Evolutionary conservation across 2,888 invertebrate genomes (phyloP), one percentile per base, ranked within the genome.

Genomic region (Phyllotreta cruciferae): DNA sequence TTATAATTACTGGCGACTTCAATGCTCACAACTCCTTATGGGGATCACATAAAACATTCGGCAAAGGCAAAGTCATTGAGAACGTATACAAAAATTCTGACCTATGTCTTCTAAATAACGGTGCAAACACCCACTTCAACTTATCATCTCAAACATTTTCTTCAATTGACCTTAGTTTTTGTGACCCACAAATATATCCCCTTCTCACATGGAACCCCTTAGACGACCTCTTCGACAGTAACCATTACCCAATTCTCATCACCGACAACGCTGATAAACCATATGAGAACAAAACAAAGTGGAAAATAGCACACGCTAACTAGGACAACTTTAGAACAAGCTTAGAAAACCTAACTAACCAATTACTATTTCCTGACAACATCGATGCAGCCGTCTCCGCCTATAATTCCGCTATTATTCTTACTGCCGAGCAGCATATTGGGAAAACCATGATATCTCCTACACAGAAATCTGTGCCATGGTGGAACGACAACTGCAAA

Each of bases 111-210:
- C 13, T 62, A 7, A 62, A 56, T 44, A 50, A 41, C 14, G 52
- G 42, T 11, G 50, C 56, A 24, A 49, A 47, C 50, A 62, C 56
- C 37, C 41, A 62, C 49, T 62, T 56, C 24, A 34, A 62, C 24
- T 14, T 62, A 37, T 37, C 49, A 37, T 56, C 42, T 4, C 56
- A 52, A 24, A 11, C 49, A 1, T 56, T 50, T 35, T 62, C 52
- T 0, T n/a, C 55, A 8, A 55, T 61, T 9, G 60, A 44, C 5
- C 7, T 55, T 6, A 55, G 44, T 7, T 11, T 55, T 4, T 35
- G 1, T 4, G 55, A 55, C 44, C 55, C 55, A 8, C 6, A 7
- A 42, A 42, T 45, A 13, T 35, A 38, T 5, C 53, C 60, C n/a
- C 10, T 34, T 14, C 56, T 56, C 4, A 50, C 49, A 36, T 62